Evolutionary conservation across 2,888 invertebrate species (phyloP).

Genomic region (Drosophila kuntzei): DNA sequence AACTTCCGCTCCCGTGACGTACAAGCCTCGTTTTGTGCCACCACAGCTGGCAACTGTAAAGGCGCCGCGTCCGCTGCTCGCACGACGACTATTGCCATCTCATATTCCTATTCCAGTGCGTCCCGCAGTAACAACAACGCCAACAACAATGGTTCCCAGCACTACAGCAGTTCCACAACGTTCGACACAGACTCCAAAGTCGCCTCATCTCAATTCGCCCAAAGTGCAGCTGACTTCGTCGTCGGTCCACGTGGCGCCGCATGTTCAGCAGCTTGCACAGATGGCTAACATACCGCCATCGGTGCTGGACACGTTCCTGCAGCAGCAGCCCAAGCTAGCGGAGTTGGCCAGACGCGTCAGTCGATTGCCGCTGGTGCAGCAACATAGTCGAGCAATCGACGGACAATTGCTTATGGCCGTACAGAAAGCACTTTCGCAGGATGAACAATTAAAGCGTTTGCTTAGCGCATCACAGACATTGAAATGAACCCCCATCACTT

Average conservation of each 20-base stretch:
- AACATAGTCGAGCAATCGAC: constrained; percentile 65
- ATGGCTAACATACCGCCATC: constrained; percentile 65
- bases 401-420: constrained; percentile 71
- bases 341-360: constrained; percentile 74
- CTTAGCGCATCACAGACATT: constrained; percentile 66
- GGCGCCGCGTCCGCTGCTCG: constrained; percentile 43
- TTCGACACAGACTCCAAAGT: not conserved
- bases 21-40: constrained; percentile 45
- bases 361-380: constrained; percentile 68
- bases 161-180: constrained; percentile 1
- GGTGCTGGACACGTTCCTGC: constrained; percentile 66
- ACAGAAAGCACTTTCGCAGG: constrained; percentile 70
- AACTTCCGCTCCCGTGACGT: constrained; percentile 12
- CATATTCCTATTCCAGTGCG: constrained; percentile 79
- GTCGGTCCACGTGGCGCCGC: constrained; percentile 48
- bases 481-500: constrained; percentile 47
- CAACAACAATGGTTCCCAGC: constrained; percentile 11
- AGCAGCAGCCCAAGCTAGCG: constrained; percentile 76
- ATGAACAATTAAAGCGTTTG: constrained; percentile 69
- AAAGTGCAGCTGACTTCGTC: constrained; percentile 19
- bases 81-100: constrained; percentile 71
- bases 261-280: constrained; percentile 67
- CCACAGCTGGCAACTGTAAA: constrained; percentile 3
- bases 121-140: constrained; percentile 20
- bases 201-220: constrained; percentile 75